phyloP scores from a whole-genome alignment of 2,113 vertebrate species.

The Hypanus sabinus region DNA sequence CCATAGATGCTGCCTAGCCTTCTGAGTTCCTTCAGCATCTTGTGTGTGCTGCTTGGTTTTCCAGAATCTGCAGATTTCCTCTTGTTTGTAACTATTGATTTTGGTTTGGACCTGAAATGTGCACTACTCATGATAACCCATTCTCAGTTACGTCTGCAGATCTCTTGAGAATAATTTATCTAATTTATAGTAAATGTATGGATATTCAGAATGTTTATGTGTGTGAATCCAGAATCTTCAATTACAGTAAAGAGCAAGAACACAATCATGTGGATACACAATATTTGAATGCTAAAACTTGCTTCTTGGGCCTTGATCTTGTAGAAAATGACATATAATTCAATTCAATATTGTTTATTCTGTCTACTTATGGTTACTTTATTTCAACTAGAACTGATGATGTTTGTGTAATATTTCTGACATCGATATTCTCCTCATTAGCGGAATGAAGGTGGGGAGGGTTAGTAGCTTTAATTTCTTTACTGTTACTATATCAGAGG shows the following conservation, averaged over 20 bases:
- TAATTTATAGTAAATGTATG: background rate
- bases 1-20: too few species aligned
- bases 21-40: too few species aligned
- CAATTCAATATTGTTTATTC: background rate
- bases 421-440: background rate
- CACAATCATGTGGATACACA: background rate
- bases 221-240: background rate
- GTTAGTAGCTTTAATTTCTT: too few species aligned
- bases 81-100: background rate
- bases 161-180: background rate
- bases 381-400: background rate
- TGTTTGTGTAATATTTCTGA: background rate
- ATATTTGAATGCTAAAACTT: background rate
- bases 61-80: too few species aligned
- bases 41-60: too few species aligned
- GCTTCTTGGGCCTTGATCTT: background rate
- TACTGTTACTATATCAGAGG: too few species aligned
- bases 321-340: background rate
- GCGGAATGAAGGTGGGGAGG: too few species aligned
- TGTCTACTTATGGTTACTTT: background rate
- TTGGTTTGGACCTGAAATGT: background rate
- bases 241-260: background rate
- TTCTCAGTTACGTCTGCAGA: background rate
- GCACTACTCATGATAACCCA: background rate
- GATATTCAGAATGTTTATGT: background rate